phyloP scores from a whole-genome alignment of 1,140 invertebrate species.

The Berghia stephanieae region DNA sequence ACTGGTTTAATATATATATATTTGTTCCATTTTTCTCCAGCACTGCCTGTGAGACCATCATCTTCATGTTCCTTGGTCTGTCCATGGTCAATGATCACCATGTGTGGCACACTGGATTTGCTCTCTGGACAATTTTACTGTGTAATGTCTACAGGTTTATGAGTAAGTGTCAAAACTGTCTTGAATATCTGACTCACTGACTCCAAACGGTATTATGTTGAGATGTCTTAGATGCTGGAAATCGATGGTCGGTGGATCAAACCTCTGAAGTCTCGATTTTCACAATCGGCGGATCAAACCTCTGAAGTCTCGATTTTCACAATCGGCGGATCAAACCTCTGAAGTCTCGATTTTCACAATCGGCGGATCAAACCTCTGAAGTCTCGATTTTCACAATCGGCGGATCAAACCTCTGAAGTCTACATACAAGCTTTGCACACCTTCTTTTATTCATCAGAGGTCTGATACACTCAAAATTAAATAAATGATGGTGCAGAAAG shows the following conservation, averaged over 20 bases:
- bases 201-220: no score
- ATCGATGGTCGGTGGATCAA: background rate
- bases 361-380: no score
- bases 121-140: conserved; percentile 91
- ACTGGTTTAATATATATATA: no score
- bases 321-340: no score
- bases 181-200: no score
- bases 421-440: background rate
- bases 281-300: no score
- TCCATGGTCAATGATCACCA: conserved; percentile 87
- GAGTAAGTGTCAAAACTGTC: conserved; percentile 75
- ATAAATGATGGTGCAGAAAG: background rate
- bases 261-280: no score
- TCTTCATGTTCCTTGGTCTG: conserved; percentile 96
- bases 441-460: background rate
- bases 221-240: conserved; percentile 73
- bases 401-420: no score
- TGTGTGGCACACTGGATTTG: conserved; percentile 94
- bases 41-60: conserved; percentile 83
- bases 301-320: no score
- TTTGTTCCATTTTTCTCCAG: conserved; percentile 50
- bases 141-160: conserved; percentile 92
- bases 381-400: no score
- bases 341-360: no score
- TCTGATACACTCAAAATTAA: background rate